Evolutionary conservation across 2,113 vertebrate genomes (phyloP), one percentile per base, ranked within the genome.

Genomic region (Porphyrio hochstetteri): DNA sequence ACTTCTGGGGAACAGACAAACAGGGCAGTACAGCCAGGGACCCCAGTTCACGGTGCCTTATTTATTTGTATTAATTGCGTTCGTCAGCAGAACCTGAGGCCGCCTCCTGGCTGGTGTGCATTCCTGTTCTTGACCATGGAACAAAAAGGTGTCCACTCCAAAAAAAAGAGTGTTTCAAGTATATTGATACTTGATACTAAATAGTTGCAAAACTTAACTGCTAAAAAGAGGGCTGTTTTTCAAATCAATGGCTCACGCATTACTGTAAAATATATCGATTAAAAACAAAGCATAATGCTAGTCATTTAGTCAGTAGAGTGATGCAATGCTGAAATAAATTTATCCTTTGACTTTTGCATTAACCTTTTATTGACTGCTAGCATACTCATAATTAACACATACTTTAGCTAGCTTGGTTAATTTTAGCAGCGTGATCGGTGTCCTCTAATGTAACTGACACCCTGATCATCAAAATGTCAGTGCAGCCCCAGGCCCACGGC

Each of bases 361-460:
- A 99, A 99, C 99, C 99, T 99, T 99, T 99, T 99, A 99, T 99
- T 99, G 99, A 99, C 99, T 99, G 98, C 98, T 98, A 98, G 99
- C 99, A 99, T 99, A 98, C 99, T 98, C 98, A 98, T 99, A 99
- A 99, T 99, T 99, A 99, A 99, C 99, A 99, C 99, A 98, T 98
- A 99, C 99, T 99, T 99, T 99, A 99, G 99, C 98, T 98, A 99
- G 99, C 99, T 98, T 99, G 98, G 98, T 99, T 99, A 99, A 99
- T 99, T 99, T 98, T 96, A 98, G 98, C 98, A 60, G 92, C 40
- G 77, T 97, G 95, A 93, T 97, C 95, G 78, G 81, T 96, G 95
- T 97, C 97, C 97, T 95, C 96, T 98, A 98, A 98, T 97, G 97
- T 77, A 88, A 96, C 97, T 90, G 92, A 86, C 60, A 94, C 96